Evolutionary conservation across 2,888 invertebrate species (phyloP).

Genomic region (Pinctada fucata): DNA sequence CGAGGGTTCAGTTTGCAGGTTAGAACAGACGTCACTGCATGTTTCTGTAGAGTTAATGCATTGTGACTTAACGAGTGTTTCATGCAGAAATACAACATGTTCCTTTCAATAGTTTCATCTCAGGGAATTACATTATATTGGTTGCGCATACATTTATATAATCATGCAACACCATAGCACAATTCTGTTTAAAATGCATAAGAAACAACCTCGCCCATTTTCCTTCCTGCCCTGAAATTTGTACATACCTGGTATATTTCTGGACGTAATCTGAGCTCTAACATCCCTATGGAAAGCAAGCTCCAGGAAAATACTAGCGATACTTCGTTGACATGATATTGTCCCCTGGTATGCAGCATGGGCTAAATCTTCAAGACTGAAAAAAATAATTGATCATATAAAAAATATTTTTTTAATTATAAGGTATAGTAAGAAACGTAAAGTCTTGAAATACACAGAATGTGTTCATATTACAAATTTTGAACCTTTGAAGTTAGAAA

Average conservation of each 20-base stretch:
- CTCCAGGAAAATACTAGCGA: slow-evolving; percentile 72
- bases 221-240: too few relatives aligned
- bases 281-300: slow-evolving; percentile 70
- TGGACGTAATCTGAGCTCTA: slow-evolving; percentile 63
- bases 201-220: too few relatives aligned
- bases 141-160: too few relatives aligned
- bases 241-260: slow-evolving; percentile 67
- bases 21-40: too few relatives aligned
- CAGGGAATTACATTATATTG: too few relatives aligned
- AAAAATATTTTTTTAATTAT: slow-evolving; percentile 6
- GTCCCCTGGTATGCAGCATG: slow-evolving; percentile 66
- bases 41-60: too few relatives aligned
- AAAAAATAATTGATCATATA: slow-evolving; percentile 10
- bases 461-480: not conserved
- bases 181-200: too few relatives aligned
- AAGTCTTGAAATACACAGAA: not conserved
- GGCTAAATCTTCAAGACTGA: slow-evolving; percentile 67
- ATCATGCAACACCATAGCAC: too few relatives aligned
- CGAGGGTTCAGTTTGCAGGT: too few relatives aligned
- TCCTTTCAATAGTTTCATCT: too few relatives aligned
- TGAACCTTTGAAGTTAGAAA: not conserved
- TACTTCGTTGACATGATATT: slow-evolving; percentile 63
- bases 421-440: not conserved
- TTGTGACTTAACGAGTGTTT: too few relatives aligned
- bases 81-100: too few relatives aligned